Base-by-base conservation (phyloP, 2,888 invertebrate genomes). In the Aspidiotus destructor region DNA sequence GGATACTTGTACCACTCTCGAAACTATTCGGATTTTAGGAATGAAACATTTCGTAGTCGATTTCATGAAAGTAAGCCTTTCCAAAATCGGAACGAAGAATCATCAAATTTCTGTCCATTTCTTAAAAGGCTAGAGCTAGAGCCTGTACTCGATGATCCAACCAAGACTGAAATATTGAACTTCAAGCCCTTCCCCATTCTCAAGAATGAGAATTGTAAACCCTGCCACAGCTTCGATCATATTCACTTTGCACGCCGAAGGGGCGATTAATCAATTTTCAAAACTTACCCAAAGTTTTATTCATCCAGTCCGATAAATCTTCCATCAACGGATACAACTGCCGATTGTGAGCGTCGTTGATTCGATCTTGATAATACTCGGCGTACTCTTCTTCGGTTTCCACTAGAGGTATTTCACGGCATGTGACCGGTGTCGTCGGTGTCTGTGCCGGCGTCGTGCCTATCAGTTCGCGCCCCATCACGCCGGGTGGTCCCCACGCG, bases 241-340 rank as follows among this genome's bases (percentile, higher is more conserved):
- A 3, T 28, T 28, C 28, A 28, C 1, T 3, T 28, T 28, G 28
- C 28, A 28, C 28, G 28, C 28, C 5, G 28, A 3, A 28, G 28
- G n/a, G 28, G 5, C 5, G 28, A 28, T 28, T 28, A 5, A 28
- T 28, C 28, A 28, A 28, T 28, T 28, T 28, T 28, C 28, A 28
- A 28, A 28, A 82, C 86, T 83, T 76, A 91, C 92, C 88, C 72
- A 91, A 81, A 69, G 86, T 87, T 77, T 88, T 89, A 77, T 89
- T 89, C 72, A 92, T 85, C 92, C 92, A 92, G 74, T 91, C 90
- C 8, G 91, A 89, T 69, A 92, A 79, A 78, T 92, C 92, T 76
- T 92, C 91, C 77, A 89, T 89, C 72, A 92, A 80, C 0, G 91
- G 91, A 74, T 87, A 85, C 74, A 92, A 80, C 77, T 89, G 88